Base-by-base conservation (phyloP, 2,888 invertebrate genomes). In the Tipula helvola region DNA sequence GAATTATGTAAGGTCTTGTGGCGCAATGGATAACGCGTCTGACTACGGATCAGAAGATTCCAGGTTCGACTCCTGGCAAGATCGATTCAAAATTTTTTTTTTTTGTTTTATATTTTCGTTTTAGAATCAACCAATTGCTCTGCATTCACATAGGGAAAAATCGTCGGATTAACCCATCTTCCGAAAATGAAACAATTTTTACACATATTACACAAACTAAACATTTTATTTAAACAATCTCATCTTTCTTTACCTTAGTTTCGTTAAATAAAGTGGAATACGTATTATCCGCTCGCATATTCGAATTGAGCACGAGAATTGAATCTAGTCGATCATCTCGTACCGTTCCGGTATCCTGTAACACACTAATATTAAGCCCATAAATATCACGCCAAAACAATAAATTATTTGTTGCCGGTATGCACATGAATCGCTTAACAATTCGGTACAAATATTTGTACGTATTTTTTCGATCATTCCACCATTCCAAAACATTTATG, bases 41-140 rank as follows among this genome's bases (percentile, higher is more conserved):
- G 86, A 86, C 86, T 86, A 86, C 57, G 57, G 86, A 86, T 86
- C 86, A 86, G 86, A 86, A 86, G 86, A 86, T 86, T 86, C 86
- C 86, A 86, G 86, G 86, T 86, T 86, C 86, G 86, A 86, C 86
- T 86, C 86, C 86, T 86, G 86, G 86, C 86, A 86, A 52, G 86
- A 39, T 86, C 86, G 86, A 1, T 28, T 28, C 28, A 28, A 28
- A 28, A 28, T 28, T 1, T 1, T 2, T 28, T 28, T 28, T 28
- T 28, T 28, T 28, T 28, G 1, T 28, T 28, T 28, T 28, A 28
- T 28, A 2, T 28, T 28, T 28, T 28, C 2, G 28, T 28, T 28
- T 28, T 28, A 28, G 2, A 28, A 28, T 28, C 28, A 28, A 28
- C 28, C 2, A 28, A 28, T 28, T 28, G 28, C 2, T 28, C 2